Evolutionary conservation across 2,113 vertebrate species (phyloP).

Genomic region (Catharus bicknelli): DNA sequence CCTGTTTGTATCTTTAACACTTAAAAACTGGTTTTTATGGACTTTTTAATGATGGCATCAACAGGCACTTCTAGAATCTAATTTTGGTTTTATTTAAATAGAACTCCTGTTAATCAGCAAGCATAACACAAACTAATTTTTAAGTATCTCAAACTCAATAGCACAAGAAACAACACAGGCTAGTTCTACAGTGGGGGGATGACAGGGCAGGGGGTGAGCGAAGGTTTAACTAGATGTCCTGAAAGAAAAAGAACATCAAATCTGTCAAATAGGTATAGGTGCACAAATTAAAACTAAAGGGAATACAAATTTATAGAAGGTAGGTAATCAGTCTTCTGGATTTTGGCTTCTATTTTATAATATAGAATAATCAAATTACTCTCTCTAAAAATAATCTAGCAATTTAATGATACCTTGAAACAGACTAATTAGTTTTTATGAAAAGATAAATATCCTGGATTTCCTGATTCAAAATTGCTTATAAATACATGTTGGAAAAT

Average conservation of each 20-base stretch:
- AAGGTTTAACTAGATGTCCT: background rate
- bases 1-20: background rate
- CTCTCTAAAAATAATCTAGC: background rate
- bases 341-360: background rate
- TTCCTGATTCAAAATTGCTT: background rate
- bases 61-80: background rate
- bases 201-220: accelerated
- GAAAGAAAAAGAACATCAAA: background rate
- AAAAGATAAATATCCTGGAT: background rate
- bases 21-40: background rate
- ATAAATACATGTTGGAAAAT: background rate
- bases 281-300: background rate
- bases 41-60: background rate
- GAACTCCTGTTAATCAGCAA: background rate
- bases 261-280: background rate
- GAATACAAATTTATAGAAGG: background rate
- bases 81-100: background rate
- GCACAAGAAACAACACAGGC: background rate
- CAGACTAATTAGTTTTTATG: background rate
- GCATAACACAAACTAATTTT: background rate
- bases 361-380: background rate
- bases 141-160: background rate
- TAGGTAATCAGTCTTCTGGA: background rate
- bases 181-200: background rate
- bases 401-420: background rate